Base-by-base conservation (phyloP, 2,797 vertebrate genomes). In the Sebastiscus tertius region DNA sequence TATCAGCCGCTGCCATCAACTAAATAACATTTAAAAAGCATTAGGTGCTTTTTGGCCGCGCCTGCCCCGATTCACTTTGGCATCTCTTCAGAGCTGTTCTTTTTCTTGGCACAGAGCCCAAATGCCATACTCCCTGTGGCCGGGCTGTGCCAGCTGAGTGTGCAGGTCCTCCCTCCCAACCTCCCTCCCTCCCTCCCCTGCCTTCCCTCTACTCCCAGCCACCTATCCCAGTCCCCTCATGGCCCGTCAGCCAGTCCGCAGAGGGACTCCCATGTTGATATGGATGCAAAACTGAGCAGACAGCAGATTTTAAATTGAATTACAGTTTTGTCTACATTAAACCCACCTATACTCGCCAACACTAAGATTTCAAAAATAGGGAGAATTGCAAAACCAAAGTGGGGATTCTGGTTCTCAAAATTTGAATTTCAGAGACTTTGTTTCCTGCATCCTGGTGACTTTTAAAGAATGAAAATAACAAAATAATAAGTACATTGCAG, bases 1-100 rank as follows among this genome's bases (percentile, higher is more conserved):
- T 94, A 89, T 93, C 94, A 87, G 77, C 85, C 86, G 60, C 92
- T 83, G 82, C 93, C 88, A 95, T 96, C 93, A 93, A 89, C 92
- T 92, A 88, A 95, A 95, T 94, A 95, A 94, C 93, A 94, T 95
- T 94, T 94, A 92, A 94, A 95, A 93, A 94, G 89, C 91, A 93
- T 95, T 95, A 90, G 87, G 85, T 91, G 89, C 92, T 92, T 90
- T 94, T 89, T 91, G 87, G 90, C 90, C 75, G 46, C 80, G 87
- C 67, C 81, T 76, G 75, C 75, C 77, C 68, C 24, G 49, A 80
- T 87, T 87, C 89, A 69, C 87, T 92, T 92, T 95, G 94, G 94
- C 93, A 86, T 75, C 69, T 61, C 87, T 87, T 91, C 93, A 93
- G 90, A 92, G 80, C 65, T 77, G 85, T 86, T 92, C 91, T 92